Base-by-base conservation (phyloP, 2,888 invertebrate genomes). In the Leptothorax acervorum region DNA sequence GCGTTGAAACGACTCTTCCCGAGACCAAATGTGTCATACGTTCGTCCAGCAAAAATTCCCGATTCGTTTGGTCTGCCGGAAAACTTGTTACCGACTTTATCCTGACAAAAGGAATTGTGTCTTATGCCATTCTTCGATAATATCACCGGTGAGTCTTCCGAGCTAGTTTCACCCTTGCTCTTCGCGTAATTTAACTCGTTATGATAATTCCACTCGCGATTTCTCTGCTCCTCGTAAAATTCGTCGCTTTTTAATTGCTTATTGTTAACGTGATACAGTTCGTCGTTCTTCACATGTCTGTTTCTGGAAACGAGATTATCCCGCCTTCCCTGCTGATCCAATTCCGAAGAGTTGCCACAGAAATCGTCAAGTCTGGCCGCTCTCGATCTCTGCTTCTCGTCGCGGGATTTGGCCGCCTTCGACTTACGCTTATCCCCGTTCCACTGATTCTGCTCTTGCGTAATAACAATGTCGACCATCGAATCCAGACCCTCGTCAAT, bases 401-500 rank as follows among this genome's bases (percentile, higher is more conserved):
- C 89, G 8, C 85, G 84, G 0, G 74, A 42, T 23, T 90, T 92
- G 18, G 71, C 79, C 15, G 51, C 39, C 55, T 87, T 92, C 0
- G 82, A 65, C 4, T 85, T 86, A 76, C 82, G 87, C n/a, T 85
- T 84, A 48, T 23, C 66, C 3, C 73, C 79, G 2, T 42, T 84
- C 91, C 90, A 89, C 23, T 90, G 87, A 53, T 53, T 83, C 48
- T 96, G 96, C 83, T 96, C 90, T 23, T 90, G 85, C 23, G 96
- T 96, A 86, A 97, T 95, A 0, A 97, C 96, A 55, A 97, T 97
- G 91, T 97, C 96, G 0, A 97, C 96, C 96, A 97, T 96, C 0
- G 97, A 96, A 91, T 97, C 96, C 39, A 97, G 93, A 28, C 97
- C 96, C 93, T 96, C 96, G 92, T 97, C 97, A 62, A 98, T 97